Percentiles rank a stretch among this genome's conserved stretches.
phyloP scores from a whole-genome alignment of 2,888 invertebrate genomes.

The Aleiodes testaceus region DNA sequence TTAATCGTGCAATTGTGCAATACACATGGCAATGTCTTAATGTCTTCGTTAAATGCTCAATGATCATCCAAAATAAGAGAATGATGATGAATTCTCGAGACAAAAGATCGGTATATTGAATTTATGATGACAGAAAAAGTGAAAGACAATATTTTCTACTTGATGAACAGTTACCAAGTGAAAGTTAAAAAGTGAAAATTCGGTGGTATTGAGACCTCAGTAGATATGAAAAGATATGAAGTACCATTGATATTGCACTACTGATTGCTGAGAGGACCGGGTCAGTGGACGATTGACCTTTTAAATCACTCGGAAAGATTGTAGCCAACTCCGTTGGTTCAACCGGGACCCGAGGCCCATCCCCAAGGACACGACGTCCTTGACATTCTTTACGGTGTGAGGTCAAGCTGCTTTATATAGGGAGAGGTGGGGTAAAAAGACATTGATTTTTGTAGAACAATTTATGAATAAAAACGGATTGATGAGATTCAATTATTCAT shows the following conservation, averaged over 20 bases:
- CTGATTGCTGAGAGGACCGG: constrained; percentile 1
- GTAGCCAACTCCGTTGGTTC: neutral
- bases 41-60: no score
- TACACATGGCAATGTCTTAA: no score
- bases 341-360: neutral
- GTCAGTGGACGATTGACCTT: constrained; percentile 22
- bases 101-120: neutral
- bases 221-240: neutral
- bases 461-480: no score
- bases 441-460: no score
- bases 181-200: constrained; percentile 34
- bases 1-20: no score
- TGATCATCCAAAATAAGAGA: neutral
- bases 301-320: constrained; percentile 7
- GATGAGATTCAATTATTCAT: no score
- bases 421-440: no score
- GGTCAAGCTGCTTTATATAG: constrained; percentile 8
- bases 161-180: constrained; percentile 10
- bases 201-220: constrained; percentile 3
- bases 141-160: constrained; percentile 27
- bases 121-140: constrained; percentile 12
- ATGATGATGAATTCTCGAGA: neutral
- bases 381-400: constrained; percentile 21
- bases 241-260: neutral
- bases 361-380: constrained; percentile 10